Conservation (phyloP, 2,113 vertebrate genomes). For the Sylvia atricapilla region DNA sequence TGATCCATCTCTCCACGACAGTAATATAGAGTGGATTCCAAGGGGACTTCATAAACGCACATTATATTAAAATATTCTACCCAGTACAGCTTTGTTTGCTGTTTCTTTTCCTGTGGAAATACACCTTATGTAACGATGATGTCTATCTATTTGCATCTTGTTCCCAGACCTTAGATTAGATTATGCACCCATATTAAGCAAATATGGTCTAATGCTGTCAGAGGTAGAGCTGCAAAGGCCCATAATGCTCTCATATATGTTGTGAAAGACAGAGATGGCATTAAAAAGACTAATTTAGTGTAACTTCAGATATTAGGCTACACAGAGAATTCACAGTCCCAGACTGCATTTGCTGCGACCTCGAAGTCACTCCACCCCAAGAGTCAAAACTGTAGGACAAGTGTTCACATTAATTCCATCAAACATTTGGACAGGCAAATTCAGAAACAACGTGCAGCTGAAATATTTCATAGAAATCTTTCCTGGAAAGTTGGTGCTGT, state of each 20-base stretch:
- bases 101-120: slow-evolving; percentile 8
- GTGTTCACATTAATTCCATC: neutral
- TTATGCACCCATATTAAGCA: neutral
- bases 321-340: neutral
- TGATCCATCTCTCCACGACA: neutral
- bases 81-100: neutral
- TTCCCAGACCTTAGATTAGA: neutral
- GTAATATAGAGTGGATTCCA: neutral
- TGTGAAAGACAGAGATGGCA: neutral
- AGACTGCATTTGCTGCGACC: neutral
- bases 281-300: neutral
- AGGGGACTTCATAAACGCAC: neutral
- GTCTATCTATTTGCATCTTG: neutral
- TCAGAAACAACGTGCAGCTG: neutral
- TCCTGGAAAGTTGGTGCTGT: neutral
- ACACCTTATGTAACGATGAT: neutral
- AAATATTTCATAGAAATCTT: neutral
- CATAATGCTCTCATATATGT: neutral
- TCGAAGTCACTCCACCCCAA: neutral
- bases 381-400: neutral
- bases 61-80: slow-evolving; percentile 10
- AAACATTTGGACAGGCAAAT: neutral
- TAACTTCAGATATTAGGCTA: neutral
- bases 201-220: neutral
- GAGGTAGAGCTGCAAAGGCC: neutral